Evolutionary conservation across 2,888 invertebrate genomes (phyloP).

Genomic region (Volucella inflata): DNA sequence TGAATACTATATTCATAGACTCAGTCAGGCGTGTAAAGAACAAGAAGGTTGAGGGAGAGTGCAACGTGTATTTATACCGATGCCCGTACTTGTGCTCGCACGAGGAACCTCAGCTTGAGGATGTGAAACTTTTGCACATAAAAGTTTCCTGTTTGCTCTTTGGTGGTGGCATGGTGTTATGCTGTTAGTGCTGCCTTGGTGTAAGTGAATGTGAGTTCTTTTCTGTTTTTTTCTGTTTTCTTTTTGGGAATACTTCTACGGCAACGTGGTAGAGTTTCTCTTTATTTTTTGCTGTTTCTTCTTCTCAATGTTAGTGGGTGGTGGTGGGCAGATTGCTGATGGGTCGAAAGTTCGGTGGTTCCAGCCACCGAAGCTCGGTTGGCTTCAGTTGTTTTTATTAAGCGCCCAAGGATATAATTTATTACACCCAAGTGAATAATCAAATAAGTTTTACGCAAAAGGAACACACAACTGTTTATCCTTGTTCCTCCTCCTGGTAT

Average conservation of each 20-base stretch:
- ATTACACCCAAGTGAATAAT: constrained; percentile 76
- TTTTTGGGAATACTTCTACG: constrained; percentile 28
- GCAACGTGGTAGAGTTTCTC: not conserved
- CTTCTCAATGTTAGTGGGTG: constrained; percentile 13
- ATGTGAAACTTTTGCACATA: constrained; percentile 70
- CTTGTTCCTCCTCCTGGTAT: constrained; percentile 45
- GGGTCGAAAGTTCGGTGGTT: constrained; percentile 12
- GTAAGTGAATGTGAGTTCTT: constrained; percentile 37
- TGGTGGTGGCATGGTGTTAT: constrained; percentile 1
- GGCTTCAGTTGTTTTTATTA: constrained; percentile 70
- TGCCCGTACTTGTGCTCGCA: not conserved
- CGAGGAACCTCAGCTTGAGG: constrained; percentile 31
- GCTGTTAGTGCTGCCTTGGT: constrained; percentile 1
- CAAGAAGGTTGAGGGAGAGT: not conserved
- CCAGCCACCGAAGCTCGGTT: not conserved
- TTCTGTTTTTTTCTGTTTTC: no score
- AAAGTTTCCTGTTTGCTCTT: constrained; percentile 58
- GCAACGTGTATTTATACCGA: not conserved
- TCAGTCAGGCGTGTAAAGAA: constrained; percentile 14
- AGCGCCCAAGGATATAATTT: constrained; percentile 76
- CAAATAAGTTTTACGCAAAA: constrained; percentile 73
- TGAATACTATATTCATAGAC: constrained; percentile 66
- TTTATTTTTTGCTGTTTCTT: constrained; percentile 11
- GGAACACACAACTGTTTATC: constrained; percentile 72
- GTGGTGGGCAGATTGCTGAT: constrained; percentile 39